A percentile compares a stretch with the other conserved stretches of the same genome.
Conservation (phyloP, 2,113 vertebrate genomes). For the Aegypius monachus region DNA sequence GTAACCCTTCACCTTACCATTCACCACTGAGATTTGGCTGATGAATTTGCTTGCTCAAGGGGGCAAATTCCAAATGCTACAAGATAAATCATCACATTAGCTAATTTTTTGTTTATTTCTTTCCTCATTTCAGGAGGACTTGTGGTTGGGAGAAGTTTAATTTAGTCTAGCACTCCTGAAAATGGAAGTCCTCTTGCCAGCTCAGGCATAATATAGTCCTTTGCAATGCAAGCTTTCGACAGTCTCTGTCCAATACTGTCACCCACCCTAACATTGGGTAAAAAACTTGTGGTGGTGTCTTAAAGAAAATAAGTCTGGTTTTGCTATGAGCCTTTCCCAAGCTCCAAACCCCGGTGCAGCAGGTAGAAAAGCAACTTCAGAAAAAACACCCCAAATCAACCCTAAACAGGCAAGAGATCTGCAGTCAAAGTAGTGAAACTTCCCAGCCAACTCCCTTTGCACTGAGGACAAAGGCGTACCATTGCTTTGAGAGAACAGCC, state of each 20-base stretch:
- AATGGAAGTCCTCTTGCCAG: not conserved
- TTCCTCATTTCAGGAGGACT: not conserved
- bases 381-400: not conserved
- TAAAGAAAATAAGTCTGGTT: not conserved
- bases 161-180: not conserved
- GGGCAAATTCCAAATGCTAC: not conserved
- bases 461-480: not conserved
- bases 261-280: not conserved
- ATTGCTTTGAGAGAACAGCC: not conserved
- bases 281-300: not conserved
- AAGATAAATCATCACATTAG: constrained; percentile 38
- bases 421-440: not conserved
- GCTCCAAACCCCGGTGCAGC: not conserved
- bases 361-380: not conserved
- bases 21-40: not conserved
- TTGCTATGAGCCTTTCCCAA: not conserved
- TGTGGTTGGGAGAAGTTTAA: not conserved
- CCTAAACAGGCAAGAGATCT: not conserved
- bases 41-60: constrained; percentile 30
- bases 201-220: not conserved
- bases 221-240: not conserved
- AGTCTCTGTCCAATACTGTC: not conserved
- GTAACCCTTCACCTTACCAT: not conserved
- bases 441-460: not conserved
- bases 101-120: not conserved